Percentiles rank a stretch among this genome's conserved stretches.
Conservation (phyloP, 2,888 invertebrate species). For the Campoletis raptor region DNA sequence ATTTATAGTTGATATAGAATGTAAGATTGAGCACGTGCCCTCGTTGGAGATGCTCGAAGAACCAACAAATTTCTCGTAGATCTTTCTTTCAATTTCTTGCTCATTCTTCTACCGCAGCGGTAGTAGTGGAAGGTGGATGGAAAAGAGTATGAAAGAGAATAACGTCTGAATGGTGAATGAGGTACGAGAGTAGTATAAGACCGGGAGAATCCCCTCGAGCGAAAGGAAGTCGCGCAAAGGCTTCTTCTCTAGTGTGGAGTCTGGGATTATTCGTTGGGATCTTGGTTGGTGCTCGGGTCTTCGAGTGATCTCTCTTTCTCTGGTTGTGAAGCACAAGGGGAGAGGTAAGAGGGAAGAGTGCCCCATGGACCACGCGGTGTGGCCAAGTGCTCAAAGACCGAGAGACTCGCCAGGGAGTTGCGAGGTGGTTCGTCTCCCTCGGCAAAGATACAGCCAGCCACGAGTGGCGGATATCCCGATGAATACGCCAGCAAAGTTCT, state of each 20-base stretch:
- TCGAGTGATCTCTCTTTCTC: conserved; percentile 1
- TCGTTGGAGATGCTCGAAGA: background rate
- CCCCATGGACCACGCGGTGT: conserved; percentile 56
- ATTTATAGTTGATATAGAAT: background rate
- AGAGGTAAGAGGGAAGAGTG: background rate
- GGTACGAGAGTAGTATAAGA: conserved; percentile 15
- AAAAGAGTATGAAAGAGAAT: conserved; percentile 54
- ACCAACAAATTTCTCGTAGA: conserved; percentile 3
- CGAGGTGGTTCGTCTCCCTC: conserved; percentile 40
- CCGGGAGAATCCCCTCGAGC: conserved; percentile 34
- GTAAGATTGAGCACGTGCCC: background rate
- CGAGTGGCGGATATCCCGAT: conserved; percentile 60
- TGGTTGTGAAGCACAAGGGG: background rate
- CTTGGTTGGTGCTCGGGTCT: conserved; percentile 41
- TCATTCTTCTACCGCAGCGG: conserved; percentile 24
- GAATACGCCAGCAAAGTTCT: conserved; percentile 50
- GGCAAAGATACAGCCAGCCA: conserved; percentile 38
- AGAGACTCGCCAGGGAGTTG: conserved; percentile 51
- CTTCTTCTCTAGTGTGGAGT: conserved; percentile 20
- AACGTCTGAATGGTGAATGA: conserved; percentile 55
- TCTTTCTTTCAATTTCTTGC: conserved; percentile 48
- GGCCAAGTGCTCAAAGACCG: conserved; percentile 53
- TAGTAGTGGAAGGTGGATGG: background rate
- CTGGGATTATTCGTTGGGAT: conserved; percentile 63
- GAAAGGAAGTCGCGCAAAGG: conserved; percentile 55